Evolutionary conservation across 2,888 invertebrate species (phyloP).

Genomic region (Blastobasis lacticolella): DNA sequence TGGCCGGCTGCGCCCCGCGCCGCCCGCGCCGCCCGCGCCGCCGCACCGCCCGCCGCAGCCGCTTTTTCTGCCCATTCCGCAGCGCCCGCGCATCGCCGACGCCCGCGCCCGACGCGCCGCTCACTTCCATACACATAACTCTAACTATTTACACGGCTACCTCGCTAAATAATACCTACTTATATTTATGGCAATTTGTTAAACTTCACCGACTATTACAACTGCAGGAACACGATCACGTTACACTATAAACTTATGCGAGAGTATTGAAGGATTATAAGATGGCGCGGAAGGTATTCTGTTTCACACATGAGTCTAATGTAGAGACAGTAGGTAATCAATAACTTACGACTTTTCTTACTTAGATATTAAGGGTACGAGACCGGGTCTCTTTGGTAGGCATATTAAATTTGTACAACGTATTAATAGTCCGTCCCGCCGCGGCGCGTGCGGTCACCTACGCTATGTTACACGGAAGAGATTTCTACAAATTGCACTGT

Average conservation of each 20-base stretch:
- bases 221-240: slow-evolving; percentile 74
- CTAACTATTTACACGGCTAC: slow-evolving; percentile 71
- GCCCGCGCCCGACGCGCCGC: slow-evolving; percentile 34
- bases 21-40: slow-evolving; percentile 27
- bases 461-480: slow-evolving; percentile 71
- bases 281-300: slow-evolving; percentile 66
- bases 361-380: slow-evolving; percentile 72
- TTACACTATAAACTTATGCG: slow-evolving; percentile 70
- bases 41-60: slow-evolving; percentile 27
- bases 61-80: slow-evolving; percentile 67
- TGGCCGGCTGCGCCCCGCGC: slow-evolving; percentile 64
- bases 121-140: slow-evolving; percentile 58
- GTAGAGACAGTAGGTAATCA: slow-evolving; percentile 49
- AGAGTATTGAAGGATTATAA: slow-evolving; percentile 63
- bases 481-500: slow-evolving; percentile 75
- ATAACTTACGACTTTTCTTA: slow-evolving; percentile 67
- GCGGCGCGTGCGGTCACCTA: slow-evolving; percentile 54
- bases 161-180: slow-evolving; percentile 67
- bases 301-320: slow-evolving; percentile 56
- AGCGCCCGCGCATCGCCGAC: slow-evolving; percentile 44
- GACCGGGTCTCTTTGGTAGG: slow-evolving; percentile 76
- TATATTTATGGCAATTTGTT: slow-evolving; percentile 75
- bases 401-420: slow-evolving; percentile 74
- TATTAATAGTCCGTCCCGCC: slow-evolving; percentile 60
- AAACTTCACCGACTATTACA: slow-evolving; percentile 72